Base-by-base conservation (phyloP, 2,888 invertebrate genomes). In the Lasioglossum morio region DNA sequence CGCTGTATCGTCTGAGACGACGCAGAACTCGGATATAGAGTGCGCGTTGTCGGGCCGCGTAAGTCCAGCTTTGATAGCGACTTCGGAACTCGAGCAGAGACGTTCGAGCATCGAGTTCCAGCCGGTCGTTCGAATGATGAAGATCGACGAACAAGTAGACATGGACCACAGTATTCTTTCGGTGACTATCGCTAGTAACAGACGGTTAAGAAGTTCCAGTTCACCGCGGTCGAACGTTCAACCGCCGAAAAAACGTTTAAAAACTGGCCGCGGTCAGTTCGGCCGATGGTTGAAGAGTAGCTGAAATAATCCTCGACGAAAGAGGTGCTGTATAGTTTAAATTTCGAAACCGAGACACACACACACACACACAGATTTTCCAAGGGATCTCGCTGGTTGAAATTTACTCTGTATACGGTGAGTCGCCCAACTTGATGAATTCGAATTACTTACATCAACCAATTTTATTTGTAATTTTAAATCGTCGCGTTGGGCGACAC, bases 81-180 rank as follows among this genome's bases (percentile, higher is more conserved):
- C 92, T 2, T 87, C 92, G 5, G 94, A 94, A 34, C 81, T 94
- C 16, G 92, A 94, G 81, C 93, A 95, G 85, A 92, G 94, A 81
- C 93, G 95, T 1, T 94, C 94, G 4, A 94, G 94, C 80, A 95
- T 95, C 37, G 96, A 96, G 92, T 95, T 96, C 92, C 97, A 97
- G 94, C 97, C 97, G 0, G 96, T 97, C 84, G 97, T 97, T 90
- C 96, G 97, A 19, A 97, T 97, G 89, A 96, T 97, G 93, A 96
- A 97, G 88, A 96, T 97, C 90, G 97, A 97, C 87, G 95, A 94
- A 88, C 95, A 95, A 84, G 94, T 94, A 37, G 94, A 95, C 72
- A 93, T 94, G 87, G 94, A 95, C 89, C 94, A 94, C 84, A 93
- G 93, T 92, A 93, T 94, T 91, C 87, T 93, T 34, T 93, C 94